phyloP scores from a whole-genome alignment of 2,888 invertebrate genomes.

The Iselma pallidipennis region DNA sequence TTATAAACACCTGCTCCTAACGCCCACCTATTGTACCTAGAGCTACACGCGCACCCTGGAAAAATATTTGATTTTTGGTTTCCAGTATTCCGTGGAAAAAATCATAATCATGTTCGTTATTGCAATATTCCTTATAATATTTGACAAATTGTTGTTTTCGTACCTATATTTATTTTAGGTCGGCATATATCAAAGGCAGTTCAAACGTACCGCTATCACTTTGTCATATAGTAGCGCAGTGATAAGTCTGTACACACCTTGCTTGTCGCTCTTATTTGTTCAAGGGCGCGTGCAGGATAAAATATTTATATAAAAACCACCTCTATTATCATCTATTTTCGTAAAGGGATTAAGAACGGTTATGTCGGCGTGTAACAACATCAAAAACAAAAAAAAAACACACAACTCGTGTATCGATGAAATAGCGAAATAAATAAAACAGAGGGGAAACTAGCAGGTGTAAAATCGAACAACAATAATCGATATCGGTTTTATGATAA shows the following conservation, averaged over 20 bases:
- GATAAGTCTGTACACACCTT: constrained; percentile 40
- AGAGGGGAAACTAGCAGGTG: too few species aligned
- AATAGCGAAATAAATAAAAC: too few species aligned
- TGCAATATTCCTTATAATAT: neutral
- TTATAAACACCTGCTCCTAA: neutral
- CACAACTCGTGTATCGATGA: too few species aligned
- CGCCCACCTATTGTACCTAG: too few species aligned
- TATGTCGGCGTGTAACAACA: neutral
- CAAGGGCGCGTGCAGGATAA: constrained; percentile 19
- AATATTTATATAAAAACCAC: neutral
- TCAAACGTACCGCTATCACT: constrained; percentile 43
- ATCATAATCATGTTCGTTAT: neutral
- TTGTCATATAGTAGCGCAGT: constrained; percentile 43
- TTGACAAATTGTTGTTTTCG: too few species aligned
- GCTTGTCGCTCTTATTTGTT: constrained; percentile 16
- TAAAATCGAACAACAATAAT: too few species aligned
- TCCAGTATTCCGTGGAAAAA: too few species aligned
- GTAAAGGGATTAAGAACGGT: neutral
- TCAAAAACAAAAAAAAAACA: neutral
- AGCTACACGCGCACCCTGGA: too few species aligned
- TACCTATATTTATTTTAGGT: too few species aligned
- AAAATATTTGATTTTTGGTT: too few species aligned
- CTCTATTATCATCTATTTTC: neutral
- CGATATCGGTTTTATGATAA: too few species aligned
- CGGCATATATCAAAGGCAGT: constrained; percentile 33